Evolutionary conservation across 2,797 vertebrate species (phyloP).

Genomic region (Xenops minutus): DNA sequence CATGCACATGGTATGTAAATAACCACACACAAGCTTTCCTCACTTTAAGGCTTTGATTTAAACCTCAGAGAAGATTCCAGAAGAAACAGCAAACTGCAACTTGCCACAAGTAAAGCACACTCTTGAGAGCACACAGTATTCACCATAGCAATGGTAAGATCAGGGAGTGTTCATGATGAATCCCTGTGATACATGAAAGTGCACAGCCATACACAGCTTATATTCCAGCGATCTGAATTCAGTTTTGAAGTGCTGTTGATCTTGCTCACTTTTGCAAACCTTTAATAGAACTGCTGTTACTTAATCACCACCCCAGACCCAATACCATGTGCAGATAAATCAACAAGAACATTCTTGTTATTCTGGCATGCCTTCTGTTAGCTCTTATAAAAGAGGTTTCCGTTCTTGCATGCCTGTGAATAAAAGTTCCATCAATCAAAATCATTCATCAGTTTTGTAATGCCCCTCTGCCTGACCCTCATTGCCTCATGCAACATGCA

Average conservation of each 20-base stretch:
- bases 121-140: background rate
- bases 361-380: background rate
- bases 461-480: background rate
- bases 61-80: background rate
- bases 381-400: conserved; percentile 7
- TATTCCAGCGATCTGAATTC: background rate
- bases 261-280: background rate
- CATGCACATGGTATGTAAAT: background rate
- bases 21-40: background rate
- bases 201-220: background rate
- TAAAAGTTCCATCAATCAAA: conserved; percentile 27
- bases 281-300: background rate
- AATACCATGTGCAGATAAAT: background rate
- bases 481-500: background rate
- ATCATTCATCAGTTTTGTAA: background rate
- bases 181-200: background rate
- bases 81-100: background rate
- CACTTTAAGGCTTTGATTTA: background rate
- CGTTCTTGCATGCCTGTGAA: background rate
- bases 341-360: conserved; percentile 32
- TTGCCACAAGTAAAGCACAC: background rate
- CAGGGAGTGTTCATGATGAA: background rate
- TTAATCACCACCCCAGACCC: background rate
- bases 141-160: background rate
- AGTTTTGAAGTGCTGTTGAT: background rate